Evolutionary conservation across 2,797 vertebrate genomes (phyloP), one percentile per base, ranked within the genome.

Genomic region (Pelochelys cantorii): DNA sequence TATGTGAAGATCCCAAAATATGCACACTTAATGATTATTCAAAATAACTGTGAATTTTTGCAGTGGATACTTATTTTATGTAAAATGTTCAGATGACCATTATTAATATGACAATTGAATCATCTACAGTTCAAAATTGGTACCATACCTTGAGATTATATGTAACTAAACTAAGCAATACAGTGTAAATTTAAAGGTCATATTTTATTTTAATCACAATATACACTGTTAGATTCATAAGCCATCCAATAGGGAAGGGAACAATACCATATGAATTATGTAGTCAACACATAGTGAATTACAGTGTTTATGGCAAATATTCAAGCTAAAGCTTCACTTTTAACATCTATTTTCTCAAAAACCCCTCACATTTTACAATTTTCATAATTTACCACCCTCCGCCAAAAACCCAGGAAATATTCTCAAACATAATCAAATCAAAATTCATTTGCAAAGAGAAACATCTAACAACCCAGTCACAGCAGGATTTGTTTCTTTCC

Each of bases 151-250:
- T 53, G 20, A 4, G 7, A 81, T 37, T 15, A 14, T 60, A 5
- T 4, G 18, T 34, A 81, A 68, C 65, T 78, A 7, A 92, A 83
- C 88, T 68, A 29, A 81, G 57, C 7, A 54, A 3, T 0, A 4
- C 56, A 20, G 31, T 15, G 59, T 93, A 91, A 86, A 91, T 93
- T 79, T 74, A 25, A 90, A 91, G 88, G 4, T 1, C 1, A 1
- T 94, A 94, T 96, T 95, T 89, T 81, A 62, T 84, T 95, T 93
- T 94, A 1, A 48, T 1, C 90, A 91, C 92, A 90, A 88, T 60
- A 95, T 93, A 90, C 60, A 42, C 54, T 37, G 79, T 82, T 88
- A 87, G 94, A 94, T 94, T 85, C 68, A 74, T 71, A 34, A 13
- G 68, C 34, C 71, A 89, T 75, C 93, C 57, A 59, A 2, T 90